Percentiles rank a stretch among this genome's conserved stretches.
phyloP scores from a whole-genome alignment of 1,140 invertebrate species.

The Euura lappo region DNA sequence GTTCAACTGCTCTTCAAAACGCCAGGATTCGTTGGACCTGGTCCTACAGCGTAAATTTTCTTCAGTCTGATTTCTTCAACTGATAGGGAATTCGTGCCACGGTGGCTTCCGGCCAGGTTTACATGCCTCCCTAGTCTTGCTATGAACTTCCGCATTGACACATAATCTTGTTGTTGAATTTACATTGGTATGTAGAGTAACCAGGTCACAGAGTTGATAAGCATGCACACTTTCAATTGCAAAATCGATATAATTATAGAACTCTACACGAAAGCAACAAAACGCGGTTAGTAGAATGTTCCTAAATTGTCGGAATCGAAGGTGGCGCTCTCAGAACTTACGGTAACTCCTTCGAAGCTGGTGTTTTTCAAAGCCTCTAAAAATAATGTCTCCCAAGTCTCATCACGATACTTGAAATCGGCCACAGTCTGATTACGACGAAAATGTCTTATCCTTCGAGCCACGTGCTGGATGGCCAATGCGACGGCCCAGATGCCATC shows the following conservation, averaged over 20 bases:
- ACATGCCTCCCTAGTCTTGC: neutral
- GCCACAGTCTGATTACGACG: slow-evolving; percentile 75
- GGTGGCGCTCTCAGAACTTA: slow-evolving; percentile 58
- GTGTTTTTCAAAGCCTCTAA: slow-evolving; percentile 88
- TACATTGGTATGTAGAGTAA: too few species aligned
- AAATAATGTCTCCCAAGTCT: slow-evolving; percentile 87
- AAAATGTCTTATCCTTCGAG: slow-evolving; percentile 67
- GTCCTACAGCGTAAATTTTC: neutral
- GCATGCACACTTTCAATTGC: too few species aligned
- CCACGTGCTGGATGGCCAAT: slow-evolving; percentile 86
- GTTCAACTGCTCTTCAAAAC: neutral
- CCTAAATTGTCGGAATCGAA: neutral
- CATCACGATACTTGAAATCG: slow-evolving; percentile 84
- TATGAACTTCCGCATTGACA: neutral
- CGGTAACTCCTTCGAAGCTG: slow-evolving; percentile 92
- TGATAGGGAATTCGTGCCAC: neutral
- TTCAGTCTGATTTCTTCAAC: neutral
- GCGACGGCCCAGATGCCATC: slow-evolving; percentile 98
- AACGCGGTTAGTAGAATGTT: neutral
- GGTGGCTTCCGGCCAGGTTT: neutral
- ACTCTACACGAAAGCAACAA: too few species aligned
- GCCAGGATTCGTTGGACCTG: neutral
- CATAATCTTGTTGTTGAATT: too few species aligned
- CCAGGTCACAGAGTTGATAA: too few species aligned
- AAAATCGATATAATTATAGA: too few species aligned